These are phyloP conservation scores for Chymomyza fuscimana DNA, from an alignment of 2,888 invertebrate genomes.

Conservation along the genomic window DNA sequence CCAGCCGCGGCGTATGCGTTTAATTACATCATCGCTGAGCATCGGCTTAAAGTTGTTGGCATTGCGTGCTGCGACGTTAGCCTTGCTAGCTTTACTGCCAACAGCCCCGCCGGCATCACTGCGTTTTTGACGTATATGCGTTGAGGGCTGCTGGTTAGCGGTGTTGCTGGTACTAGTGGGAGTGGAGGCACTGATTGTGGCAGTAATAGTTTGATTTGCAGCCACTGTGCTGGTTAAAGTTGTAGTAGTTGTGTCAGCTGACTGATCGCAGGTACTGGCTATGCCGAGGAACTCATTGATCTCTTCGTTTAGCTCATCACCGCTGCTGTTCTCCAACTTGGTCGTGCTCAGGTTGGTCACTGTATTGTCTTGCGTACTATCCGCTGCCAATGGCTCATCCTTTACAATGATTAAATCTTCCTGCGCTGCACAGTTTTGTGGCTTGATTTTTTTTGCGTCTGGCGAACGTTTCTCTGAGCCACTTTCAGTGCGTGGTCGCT, in stretches of 20 bases:
- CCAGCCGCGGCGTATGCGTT: slow-evolving; percentile 85
- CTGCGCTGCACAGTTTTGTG: slow-evolving; percentile 29
- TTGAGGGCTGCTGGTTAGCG: slow-evolving; percentile 11
- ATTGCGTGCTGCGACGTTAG: slow-evolving; percentile 48
- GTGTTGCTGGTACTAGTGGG: background rate
- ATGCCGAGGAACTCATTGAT: slow-evolving; percentile 63
- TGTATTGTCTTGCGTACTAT: background rate
- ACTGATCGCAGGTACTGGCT: slow-evolving; percentile 15
- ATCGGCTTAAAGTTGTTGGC: slow-evolving; percentile 75
- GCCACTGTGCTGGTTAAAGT: slow-evolving; percentile 2
- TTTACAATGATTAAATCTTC: slow-evolving; percentile 28
- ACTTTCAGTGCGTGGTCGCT: slow-evolving; percentile 83
- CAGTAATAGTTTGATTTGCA: background rate
- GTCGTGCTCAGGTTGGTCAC: background rate
- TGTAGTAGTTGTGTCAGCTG: slow-evolving; percentile 1
- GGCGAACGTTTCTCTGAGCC: slow-evolving; percentile 81
- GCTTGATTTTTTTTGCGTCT: slow-evolving; percentile 81
- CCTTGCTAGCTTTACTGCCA: slow-evolving; percentile 39
- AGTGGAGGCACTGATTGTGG: background rate
- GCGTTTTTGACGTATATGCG: slow-evolving; percentile 45
- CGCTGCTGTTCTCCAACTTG: slow-evolving; percentile 45
- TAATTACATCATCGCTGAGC: slow-evolving; percentile 77
- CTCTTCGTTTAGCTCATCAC: slow-evolving; percentile 72
- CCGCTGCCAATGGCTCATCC: slow-evolving; percentile 11
- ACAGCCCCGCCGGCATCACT: slow-evolving; percentile 30